These are phyloP conservation scores for Eupithecia abbreviata DNA, from an alignment of 2,888 invertebrate genomes.

Conservation along the genomic window DNA sequence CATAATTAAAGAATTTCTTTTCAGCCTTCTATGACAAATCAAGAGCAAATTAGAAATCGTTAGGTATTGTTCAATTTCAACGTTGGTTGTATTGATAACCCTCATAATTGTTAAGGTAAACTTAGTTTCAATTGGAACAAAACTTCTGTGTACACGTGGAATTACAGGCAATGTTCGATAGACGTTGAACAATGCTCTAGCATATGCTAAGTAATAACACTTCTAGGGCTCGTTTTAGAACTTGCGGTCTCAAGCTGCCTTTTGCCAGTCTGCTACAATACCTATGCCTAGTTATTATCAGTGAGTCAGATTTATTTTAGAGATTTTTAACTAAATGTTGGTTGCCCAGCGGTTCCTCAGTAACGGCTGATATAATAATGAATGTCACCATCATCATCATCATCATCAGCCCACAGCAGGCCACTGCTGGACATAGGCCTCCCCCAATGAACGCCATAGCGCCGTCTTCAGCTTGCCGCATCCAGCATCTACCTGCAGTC, in stretches of 20 bases:
- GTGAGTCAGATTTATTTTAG: background rate
- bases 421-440: too few relatives aligned
- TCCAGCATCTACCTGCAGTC: too few relatives aligned
- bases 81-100: background rate
- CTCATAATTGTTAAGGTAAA: background rate
- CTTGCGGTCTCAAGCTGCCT: background rate
- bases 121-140: background rate
- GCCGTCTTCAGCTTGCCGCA: too few relatives aligned
- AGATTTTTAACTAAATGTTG: background rate
- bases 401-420: too few relatives aligned
- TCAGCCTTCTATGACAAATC: background rate
- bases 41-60: background rate
- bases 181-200: background rate
- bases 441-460: too few relatives aligned
- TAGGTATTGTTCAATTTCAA: background rate
- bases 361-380: background rate
- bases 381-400: background rate
- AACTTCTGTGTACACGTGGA: background rate
- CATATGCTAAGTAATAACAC: background rate
- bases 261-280: background rate
- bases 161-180: background rate
- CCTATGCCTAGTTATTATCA: background rate
- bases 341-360: background rate
- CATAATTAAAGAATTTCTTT: background rate
- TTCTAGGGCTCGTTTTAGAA: background rate